Percentiles rank a stretch among this genome's conserved stretches.
Evolutionary conservation across 2,113 vertebrate species (phyloP).

Genomic region (Grammomys dolichurus): DNA sequence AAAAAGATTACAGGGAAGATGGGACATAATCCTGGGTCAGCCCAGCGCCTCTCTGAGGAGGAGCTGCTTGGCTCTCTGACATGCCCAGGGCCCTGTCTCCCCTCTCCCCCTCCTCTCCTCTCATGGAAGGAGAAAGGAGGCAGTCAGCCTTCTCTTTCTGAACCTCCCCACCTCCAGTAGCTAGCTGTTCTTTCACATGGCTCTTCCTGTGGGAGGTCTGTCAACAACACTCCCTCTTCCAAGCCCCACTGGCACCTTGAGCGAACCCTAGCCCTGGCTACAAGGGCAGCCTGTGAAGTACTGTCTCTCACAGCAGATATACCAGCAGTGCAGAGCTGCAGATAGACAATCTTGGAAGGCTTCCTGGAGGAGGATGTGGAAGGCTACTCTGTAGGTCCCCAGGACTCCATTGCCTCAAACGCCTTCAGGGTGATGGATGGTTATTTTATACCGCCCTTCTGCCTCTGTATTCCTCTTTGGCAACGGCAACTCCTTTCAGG

Average conservation of each 20-base stretch:
- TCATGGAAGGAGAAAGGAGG: not conserved
- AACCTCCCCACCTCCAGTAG: not conserved
- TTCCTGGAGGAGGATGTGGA: not conserved
- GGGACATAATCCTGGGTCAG: not conserved
- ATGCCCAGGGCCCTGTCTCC: not conserved
- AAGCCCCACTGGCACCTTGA: not conserved
- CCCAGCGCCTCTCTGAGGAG: not conserved
- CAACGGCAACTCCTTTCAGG: not conserved
- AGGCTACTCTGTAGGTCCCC: not conserved
- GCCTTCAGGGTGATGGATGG: not conserved
- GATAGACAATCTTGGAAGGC: not conserved
- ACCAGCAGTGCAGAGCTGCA: not conserved
- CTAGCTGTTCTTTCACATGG: not conserved
- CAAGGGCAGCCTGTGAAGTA: not conserved
- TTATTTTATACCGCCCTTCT: not conserved
- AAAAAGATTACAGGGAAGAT: not conserved
- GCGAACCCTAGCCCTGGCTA: not conserved
- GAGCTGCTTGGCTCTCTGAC: not conserved
- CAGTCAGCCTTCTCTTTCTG: rapidly evolving
- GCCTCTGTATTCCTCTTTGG: not conserved
- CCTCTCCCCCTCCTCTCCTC: not conserved
- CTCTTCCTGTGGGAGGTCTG: not conserved
- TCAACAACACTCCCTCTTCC: not conserved
- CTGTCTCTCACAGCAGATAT: not conserved
- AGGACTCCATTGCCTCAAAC: not conserved